These are phyloP conservation scores for Trematomus loennbergii DNA, from an alignment of 2,113 vertebrate genomes.

Conservation along the genomic window DNA sequence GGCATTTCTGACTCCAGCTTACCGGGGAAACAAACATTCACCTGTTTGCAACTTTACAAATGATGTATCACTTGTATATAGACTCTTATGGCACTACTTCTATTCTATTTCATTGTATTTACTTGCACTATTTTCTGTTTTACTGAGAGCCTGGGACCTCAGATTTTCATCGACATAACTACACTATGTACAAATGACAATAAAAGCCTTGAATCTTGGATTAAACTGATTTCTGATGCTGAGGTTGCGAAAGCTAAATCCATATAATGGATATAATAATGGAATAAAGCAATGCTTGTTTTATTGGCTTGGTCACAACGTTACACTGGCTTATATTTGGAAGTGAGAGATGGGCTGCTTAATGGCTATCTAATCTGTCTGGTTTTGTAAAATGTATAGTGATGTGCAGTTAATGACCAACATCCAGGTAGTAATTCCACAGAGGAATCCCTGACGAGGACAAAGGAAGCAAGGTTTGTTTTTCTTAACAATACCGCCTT, in stretches of 20 bases:
- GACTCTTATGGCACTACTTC: too few relatives aligned
- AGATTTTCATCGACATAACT: too few relatives aligned
- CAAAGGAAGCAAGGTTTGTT: slow-evolving; percentile 49
- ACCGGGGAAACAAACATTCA: too few relatives aligned
- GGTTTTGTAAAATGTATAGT: slow-evolving; percentile 46
- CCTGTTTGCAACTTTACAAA: too few relatives aligned
- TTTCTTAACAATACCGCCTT: slow-evolving; percentile 61
- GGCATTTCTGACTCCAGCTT: not conserved
- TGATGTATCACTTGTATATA: too few relatives aligned
- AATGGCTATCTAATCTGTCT: not conserved
- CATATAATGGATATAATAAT: not conserved
- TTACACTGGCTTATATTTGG: not conserved
- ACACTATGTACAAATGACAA: too few relatives aligned
- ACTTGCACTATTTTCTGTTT: too few relatives aligned
- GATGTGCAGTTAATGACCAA: slow-evolving; percentile 49
- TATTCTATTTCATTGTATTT: too few relatives aligned
- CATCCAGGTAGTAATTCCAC: slow-evolving; percentile 46
- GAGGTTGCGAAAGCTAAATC: not conserved
- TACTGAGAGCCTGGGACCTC: too few relatives aligned
- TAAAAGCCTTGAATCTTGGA: too few relatives aligned
- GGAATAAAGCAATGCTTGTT: not conserved
- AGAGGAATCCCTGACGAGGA: slow-evolving; percentile 27
- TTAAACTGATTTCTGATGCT: not conserved
- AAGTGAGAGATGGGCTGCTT: not conserved
- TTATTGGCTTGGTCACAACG: not conserved